phyloP scores from a whole-genome alignment of 2,797 vertebrate species.

The Darevskia mixta region DNA sequence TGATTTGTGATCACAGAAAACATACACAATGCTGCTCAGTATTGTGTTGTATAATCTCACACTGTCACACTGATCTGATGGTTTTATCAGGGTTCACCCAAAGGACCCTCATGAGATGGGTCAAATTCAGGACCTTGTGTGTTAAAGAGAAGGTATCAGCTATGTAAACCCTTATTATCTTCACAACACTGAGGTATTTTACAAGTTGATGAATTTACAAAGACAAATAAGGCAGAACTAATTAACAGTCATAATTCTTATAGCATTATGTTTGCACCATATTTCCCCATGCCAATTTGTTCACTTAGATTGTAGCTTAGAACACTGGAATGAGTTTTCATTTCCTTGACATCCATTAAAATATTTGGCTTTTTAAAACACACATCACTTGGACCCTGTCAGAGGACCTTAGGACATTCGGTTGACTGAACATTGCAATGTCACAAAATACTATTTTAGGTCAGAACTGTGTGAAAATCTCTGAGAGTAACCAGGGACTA shows the following conservation, averaged over 20 bases:
- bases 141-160: slow-evolving; percentile 58
- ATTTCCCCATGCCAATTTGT: background rate
- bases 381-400: background rate
- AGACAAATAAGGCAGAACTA: background rate
- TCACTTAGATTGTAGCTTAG: background rate
- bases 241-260: background rate
- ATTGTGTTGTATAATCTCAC: background rate
- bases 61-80: slow-evolving; percentile 10
- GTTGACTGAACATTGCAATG: background rate
- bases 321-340: background rate
- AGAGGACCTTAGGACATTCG: background rate
- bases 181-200: slow-evolving; percentile 41
- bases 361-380: background rate
- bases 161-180: slow-evolving; percentile 57
- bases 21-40: background rate
- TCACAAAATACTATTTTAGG: background rate
- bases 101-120: slow-evolving; percentile 38
- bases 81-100: slow-evolving; percentile 50
- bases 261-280: background rate
- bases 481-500: background rate
- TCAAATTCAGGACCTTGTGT: slow-evolving; percentile 27
- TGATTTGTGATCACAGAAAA: slow-evolving; percentile 25
- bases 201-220: slow-evolving; percentile 8
- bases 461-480: background rate
- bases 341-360: background rate